Percentiles rank a stretch among this genome's conserved stretches.
These are phyloP conservation scores for Antheraea mylitta DNA, from an alignment of 1,140 invertebrate species.

Conservation along the genomic window DNA sequence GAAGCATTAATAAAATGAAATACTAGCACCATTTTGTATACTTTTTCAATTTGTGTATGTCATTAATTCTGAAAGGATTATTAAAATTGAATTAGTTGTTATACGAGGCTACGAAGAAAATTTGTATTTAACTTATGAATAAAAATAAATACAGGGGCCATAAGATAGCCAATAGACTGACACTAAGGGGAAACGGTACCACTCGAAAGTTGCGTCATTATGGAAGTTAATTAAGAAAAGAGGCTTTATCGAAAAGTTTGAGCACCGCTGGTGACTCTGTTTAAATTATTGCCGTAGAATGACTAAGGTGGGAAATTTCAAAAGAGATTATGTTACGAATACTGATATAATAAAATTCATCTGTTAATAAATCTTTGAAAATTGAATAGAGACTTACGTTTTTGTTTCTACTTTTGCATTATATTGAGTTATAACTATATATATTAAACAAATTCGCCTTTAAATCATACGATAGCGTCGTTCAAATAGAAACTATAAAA, in stretches of 20 bases:
- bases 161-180: conserved; percentile 20
- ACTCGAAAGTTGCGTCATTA: conserved; percentile 59
- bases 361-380: conserved; percentile 15
- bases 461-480: too few relatives aligned
- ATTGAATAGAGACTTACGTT: not conserved
- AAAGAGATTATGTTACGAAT: conserved; percentile 10
- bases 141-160: conserved; percentile 11
- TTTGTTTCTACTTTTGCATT: not conserved
- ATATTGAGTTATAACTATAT: too few relatives aligned
- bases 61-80: too few relatives aligned
- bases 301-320: conserved; percentile 6
- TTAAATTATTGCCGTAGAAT: conserved; percentile 16
- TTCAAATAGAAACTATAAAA: too few relatives aligned
- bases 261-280: conserved; percentile 5
- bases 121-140: not conserved
- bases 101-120: too few relatives aligned
- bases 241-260: conserved; percentile 47
- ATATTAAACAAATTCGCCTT: too few relatives aligned
- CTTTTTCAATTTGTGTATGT: too few relatives aligned
- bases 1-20: too few relatives aligned
- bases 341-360: conserved; percentile 10
- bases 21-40: too few relatives aligned
- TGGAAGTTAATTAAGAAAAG: conserved; percentile 68
- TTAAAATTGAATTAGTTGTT: too few relatives aligned
- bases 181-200: conserved; percentile 26